Evolutionary conservation across 2,888 invertebrate species (phyloP), one percentile per base, ranked within the genome.

Genomic region (Girardia tigrina): DNA sequence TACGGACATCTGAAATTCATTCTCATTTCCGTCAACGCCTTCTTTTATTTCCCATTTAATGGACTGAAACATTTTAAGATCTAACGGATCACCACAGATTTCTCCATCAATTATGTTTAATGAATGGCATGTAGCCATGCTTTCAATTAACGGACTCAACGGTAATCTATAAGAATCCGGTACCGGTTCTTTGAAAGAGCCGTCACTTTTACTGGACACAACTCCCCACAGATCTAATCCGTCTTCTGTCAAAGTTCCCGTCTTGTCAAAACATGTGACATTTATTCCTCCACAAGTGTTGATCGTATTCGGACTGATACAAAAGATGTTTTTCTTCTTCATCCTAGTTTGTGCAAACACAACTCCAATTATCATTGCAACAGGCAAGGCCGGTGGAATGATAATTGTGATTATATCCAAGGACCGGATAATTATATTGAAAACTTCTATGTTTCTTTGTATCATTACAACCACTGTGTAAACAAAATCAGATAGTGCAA

Each of bases 401-500:
- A 83, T 81, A 28, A 85, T 85, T 2, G 85, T 85, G 70, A 85
- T 80, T 29, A 85, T 78, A 78, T 85, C 84, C 14, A 85, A 79
- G 0, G 82, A 80, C 2, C 83, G 80, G 29, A 82, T 78, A 26
- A 83, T 78, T 23, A 84, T 83, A 26, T 79, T 78, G 1, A 78
- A 36, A 16, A 74, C 76, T 8, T 74, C 26, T 69, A 77, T 70
- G 69, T 29, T 42, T 28, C 76, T 70, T 27, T 70, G 69, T 82
- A 91, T 90, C 89, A 94, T 95, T 6, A 90, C 87, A 0, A 91
- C 87, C 29, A 94, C 87, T 0, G 94, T 94, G 82, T 94, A 94
- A 0, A 83, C 84, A 78, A 95, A 90, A 0, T 95, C 97, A 70
- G 90, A 81, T 4, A 87, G 85, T 1, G 94, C 92, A 76, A 95